Conservation (phyloP, 2,888 invertebrate species). For the Phyllotreta cruciferae region DNA sequence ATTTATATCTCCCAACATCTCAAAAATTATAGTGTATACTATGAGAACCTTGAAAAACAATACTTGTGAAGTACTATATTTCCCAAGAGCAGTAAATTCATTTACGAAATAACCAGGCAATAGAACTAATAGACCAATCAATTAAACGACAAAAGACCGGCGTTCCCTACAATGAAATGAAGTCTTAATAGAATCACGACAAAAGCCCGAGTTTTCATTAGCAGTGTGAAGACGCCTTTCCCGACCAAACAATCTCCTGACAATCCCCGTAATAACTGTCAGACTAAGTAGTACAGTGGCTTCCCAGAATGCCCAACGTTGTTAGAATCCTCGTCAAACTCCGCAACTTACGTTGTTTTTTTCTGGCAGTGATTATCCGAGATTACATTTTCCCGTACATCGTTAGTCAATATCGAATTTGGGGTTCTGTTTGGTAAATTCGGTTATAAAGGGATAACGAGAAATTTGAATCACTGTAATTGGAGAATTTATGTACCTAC, state of each 20-base stretch:
- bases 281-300: slow-evolving; percentile 33
- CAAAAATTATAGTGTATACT: no score
- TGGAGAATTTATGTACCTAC: not conserved
- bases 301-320: slow-evolving; percentile 45
- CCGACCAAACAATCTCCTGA: slow-evolving; percentile 31
- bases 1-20: no score
- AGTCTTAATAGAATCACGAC: slow-evolving; percentile 19
- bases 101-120: not conserved
- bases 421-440: slow-evolving; percentile 2
- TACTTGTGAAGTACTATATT: no score
- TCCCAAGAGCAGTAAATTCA: not conserved
- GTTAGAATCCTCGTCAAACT: slow-evolving; percentile 44
- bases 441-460: slow-evolving; percentile 5
- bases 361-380: slow-evolving; percentile 46
- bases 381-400: slow-evolving; percentile 48
- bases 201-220: slow-evolving; percentile 23
- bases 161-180: slow-evolving; percentile 2
- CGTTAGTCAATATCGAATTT: slow-evolving; percentile 48
- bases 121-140: slow-evolving; percentile 11
- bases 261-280: slow-evolving; percentile 44
- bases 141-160: slow-evolving; percentile 6
- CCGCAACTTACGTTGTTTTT: slow-evolving; percentile 41
- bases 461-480: slow-evolving; percentile 1
- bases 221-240: slow-evolving; percentile 29
- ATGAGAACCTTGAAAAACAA: no score